phyloP scores from a whole-genome alignment of 2,113 vertebrate species.

The Heterochromis multidens region DNA sequence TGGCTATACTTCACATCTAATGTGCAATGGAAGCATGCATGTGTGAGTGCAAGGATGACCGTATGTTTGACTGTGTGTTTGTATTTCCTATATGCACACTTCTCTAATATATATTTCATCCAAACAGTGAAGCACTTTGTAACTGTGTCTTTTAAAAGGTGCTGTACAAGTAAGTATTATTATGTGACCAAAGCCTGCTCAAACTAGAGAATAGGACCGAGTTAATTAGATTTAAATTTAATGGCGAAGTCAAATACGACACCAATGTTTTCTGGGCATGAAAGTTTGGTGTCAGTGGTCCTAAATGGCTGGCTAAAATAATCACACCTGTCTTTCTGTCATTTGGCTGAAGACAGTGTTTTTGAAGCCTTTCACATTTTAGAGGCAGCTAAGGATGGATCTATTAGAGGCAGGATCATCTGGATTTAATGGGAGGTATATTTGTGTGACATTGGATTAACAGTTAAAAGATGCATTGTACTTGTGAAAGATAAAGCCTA shows the following conservation, averaged over 20 bases:
- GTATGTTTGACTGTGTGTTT: too few relatives aligned
- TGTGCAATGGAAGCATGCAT: neutral
- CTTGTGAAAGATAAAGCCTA: neutral
- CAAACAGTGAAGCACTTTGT: too few relatives aligned
- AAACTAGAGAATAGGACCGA: fast-evolving
- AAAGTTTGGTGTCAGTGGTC: neutral
- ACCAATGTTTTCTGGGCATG: neutral
- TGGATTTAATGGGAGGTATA: too few relatives aligned
- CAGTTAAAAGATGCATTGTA: neutral
- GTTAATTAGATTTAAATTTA: neutral
- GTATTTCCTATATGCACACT: too few relatives aligned
- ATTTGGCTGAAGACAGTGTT: neutral
- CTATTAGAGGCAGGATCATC: too few relatives aligned
- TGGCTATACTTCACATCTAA: too few relatives aligned
- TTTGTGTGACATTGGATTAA: neutral
- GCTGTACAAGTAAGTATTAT: too few relatives aligned
- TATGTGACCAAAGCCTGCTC: too few relatives aligned
- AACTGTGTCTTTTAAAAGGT: too few relatives aligned
- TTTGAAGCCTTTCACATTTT: neutral
- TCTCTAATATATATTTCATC: too few relatives aligned
- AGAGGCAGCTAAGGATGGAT: too few relatives aligned
- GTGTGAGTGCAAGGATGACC: too few relatives aligned
- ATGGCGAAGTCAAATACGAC: neutral
- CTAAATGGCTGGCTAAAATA: neutral
- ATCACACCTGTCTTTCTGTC: neutral